Evolutionary conservation across 2,888 invertebrate genomes (phyloP), one percentile per base, ranked within the genome.

Genomic region (Caenorhabditis afra): DNA sequence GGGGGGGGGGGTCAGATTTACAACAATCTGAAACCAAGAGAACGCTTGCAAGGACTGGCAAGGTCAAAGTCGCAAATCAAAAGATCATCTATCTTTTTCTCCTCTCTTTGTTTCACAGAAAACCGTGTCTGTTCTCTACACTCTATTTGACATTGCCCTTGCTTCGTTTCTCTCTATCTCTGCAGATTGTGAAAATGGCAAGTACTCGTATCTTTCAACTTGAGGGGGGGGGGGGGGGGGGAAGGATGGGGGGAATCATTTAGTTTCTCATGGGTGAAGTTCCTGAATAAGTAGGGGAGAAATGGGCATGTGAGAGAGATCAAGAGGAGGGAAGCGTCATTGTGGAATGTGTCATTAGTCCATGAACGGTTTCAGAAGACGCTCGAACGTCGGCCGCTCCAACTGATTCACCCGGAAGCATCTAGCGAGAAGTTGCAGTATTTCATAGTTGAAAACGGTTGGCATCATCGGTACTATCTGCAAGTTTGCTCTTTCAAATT

Each of bases 401-500:
- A 49, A 35, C 14, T 74, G 81, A 53, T 79, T 66, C n/a, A 71
- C 64, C n/a, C 74, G 29, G 66, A 83, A 83, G 57, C 81, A 80
- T 14, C 74, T 59, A 1, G 62, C 29, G 3, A 81, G 22, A 4
- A 81, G 44, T 39, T 79, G 55, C 35, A 68, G 14, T 10, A 67
- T 62, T 11, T 67, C 50, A n/a, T 62, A 61, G 23, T 58, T 55
- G 58, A 79, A 79, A 8, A 79, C 59, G 10, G 73, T 62, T n/a
- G 79, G 79, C 44, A 79, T 64, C 50, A 67, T 22, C n/a, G 67
- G 73, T 8, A 79, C 55, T 22, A 59, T 45, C 79, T 79, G 62
- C 12, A 67, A 71, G 37, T 39, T 29, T 11, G 12, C 37, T 3
- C 18, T 14, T 70, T 44, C 35, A 20, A 14, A 50, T 29, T 52